These are phyloP conservation scores for Acrocephalus arundinaceus DNA, from an alignment of 2,113 vertebrate species.

Conservation along the genomic window DNA sequence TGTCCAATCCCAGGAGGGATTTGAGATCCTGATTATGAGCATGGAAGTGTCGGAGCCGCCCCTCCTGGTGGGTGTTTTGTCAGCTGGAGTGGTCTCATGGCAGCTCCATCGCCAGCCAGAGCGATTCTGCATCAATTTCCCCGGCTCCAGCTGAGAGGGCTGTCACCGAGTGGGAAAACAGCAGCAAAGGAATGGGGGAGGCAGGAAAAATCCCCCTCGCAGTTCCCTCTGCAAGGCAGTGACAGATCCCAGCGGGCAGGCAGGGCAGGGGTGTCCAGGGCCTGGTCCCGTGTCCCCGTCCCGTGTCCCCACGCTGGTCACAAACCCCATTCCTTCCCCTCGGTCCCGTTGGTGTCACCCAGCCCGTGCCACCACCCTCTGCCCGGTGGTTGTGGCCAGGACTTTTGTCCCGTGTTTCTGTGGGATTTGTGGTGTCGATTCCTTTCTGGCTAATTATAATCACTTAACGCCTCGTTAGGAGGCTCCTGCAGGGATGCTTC, in stretches of 20 bases:
- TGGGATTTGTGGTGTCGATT: background rate
- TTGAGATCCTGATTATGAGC: accelerated
- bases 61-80: background rate
- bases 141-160: background rate
- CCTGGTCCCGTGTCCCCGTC: background rate
- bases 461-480: background rate
- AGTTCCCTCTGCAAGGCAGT: background rate
- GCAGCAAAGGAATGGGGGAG: background rate
- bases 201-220: background rate
- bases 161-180: background rate
- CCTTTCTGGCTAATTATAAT: background rate
- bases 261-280: background rate
- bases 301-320: accelerated
- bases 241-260: background rate
- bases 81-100: background rate
- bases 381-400: accelerated
- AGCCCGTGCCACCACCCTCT: background rate
- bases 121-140: background rate
- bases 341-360: accelerated
- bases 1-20: background rate
- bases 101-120: background rate
- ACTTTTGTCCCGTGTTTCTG: background rate
- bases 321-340: background rate
- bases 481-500: background rate
- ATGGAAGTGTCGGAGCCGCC: accelerated